A percentile compares a stretch with the other conserved stretches of the same genome.
Evolutionary conservation across 2,113 vertebrate species (phyloP).

Genomic region (Paradoxurus hermaphroditus): DNA sequence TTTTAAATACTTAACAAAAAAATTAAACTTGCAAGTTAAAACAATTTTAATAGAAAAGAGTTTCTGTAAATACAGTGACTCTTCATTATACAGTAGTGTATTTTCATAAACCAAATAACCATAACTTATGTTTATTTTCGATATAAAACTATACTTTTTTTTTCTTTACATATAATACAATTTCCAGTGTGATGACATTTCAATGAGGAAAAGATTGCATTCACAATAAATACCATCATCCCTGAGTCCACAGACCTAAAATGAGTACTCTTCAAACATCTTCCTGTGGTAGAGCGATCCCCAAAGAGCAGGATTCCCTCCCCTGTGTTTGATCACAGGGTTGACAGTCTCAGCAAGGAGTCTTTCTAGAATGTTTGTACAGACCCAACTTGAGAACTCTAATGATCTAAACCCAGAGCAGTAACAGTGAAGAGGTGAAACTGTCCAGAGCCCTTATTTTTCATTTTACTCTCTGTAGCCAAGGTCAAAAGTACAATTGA

Average conservation of each 20-base stretch:
- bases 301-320: background rate
- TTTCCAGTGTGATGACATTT: conserved; percentile 58
- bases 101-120: conserved; percentile 15
- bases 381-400: background rate
- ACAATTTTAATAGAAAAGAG: conserved; percentile 56
- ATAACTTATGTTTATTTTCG: conserved; percentile 26
- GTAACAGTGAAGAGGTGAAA: background rate
- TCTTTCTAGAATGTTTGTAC: background rate
- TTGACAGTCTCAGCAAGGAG: background rate
- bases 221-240: background rate
- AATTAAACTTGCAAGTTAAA: background rate
- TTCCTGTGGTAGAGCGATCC: background rate
- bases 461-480: background rate
- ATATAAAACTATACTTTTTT: conserved; percentile 62
- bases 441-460: background rate
- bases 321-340: background rate
- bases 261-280: background rate
- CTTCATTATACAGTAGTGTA: conserved; percentile 23
- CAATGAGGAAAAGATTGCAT: conserved; percentile 8
- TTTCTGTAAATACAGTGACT: conserved; percentile 51
- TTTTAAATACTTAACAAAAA: conserved; percentile 13
- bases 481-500: background rate
- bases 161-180: background rate
- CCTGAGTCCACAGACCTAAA: conserved; percentile 33
- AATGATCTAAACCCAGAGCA: background rate